Evolutionary conservation across 2,797 vertebrate species (phyloP), one percentile per base, ranked within the genome.

Genomic region (Cossypha heuglini): DNA sequence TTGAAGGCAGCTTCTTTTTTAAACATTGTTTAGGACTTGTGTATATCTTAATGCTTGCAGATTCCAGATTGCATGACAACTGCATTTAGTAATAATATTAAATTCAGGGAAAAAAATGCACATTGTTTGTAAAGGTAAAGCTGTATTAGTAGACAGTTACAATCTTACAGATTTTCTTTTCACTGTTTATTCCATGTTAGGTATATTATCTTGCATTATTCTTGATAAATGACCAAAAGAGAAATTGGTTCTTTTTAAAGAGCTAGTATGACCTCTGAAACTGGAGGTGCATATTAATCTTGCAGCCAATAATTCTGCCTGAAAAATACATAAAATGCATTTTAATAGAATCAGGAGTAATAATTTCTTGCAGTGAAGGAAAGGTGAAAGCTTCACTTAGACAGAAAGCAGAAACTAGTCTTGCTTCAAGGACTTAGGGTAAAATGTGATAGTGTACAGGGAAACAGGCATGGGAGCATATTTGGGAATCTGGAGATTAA

Each of bases 281-380:
- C 59, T 66, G 38, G 33, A 76, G 57, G 74, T 77, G 42, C 26
- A 35, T 94, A 83, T 95, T 96, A 96, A 95, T 94, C 81, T 94
- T 88, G 37, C 26, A 94, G 43, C 22, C 29, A 94, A 88, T 91
- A 82, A 91, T 82, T 67, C 71, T 94, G 38, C 24, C 78, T 86
- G 51, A 90, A 87, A 96, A 96, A 83, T 61, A 67, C 18, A 90
- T 80, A 71, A 95, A 96, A 95, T 72, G 7, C 55, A 42, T 88
- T 94, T 86, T 92, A 89, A 88, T 80, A 64, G 75, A 74, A 66
- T 88, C 58, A 75, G 24, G 72, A 75, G 71, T 92, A 87, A 43
- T 93, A 10, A 2, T 91, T 93, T 91, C 49, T 94, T 67, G 19
- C 91, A 86, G 40, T 94, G 84, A 90, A 84, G n/a, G 54, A 74